phyloP scores from a whole-genome alignment of 2,888 invertebrate genomes.

The Drosophila pseudotalamancana region DNA sequence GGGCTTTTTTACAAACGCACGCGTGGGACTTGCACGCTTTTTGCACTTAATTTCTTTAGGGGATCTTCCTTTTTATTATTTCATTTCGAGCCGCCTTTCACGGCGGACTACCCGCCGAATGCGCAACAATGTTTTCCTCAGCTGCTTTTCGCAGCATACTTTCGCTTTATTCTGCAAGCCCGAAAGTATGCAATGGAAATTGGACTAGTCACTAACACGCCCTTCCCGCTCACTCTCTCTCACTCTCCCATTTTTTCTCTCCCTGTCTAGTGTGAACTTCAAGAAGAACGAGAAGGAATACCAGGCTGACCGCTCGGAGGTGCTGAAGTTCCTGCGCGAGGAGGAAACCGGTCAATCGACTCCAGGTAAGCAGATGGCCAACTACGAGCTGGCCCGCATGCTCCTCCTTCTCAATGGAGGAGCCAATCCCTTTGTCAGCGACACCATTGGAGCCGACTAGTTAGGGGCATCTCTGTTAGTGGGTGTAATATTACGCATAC shows the following conservation, averaged over 20 bases:
- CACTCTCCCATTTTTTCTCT: neutral
- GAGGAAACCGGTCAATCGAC: slow-evolving; percentile 90
- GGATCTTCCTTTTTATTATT: slow-evolving; percentile 45
- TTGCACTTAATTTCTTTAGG: slow-evolving; percentile 79
- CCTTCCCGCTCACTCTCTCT: neutral
- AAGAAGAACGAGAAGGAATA: slow-evolving; percentile 97
- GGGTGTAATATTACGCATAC: slow-evolving; percentile 38
- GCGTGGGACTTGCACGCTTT: slow-evolving; percentile 70
- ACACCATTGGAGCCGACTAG: slow-evolving; percentile 73
- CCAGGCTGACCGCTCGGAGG: slow-evolving; percentile 94
- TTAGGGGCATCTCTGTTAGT: neutral
- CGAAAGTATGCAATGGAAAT: slow-evolving; percentile 59
- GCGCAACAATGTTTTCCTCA: slow-evolving; percentile 55
- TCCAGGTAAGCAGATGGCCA: slow-evolving; percentile 86
- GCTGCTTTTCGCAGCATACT: slow-evolving; percentile 59
- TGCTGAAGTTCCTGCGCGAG: slow-evolving; percentile 95
- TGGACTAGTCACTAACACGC: neutral
- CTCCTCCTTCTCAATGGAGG: slow-evolving; percentile 81
- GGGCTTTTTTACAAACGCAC: slow-evolving; percentile 55
- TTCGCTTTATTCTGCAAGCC: slow-evolving; percentile 37
- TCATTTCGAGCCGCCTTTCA: slow-evolving; percentile 18
- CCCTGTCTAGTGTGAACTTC: slow-evolving; percentile 92
- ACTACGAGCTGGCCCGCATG: slow-evolving; percentile 79
- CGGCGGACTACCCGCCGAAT: slow-evolving; percentile 45
- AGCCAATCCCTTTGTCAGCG: slow-evolving; percentile 74